A percentile compares a stretch with the other conserved stretches of the same genome.
phyloP scores from a whole-genome alignment of 2,888 invertebrate genomes.

The Macrosoma leucophasiata region DNA sequence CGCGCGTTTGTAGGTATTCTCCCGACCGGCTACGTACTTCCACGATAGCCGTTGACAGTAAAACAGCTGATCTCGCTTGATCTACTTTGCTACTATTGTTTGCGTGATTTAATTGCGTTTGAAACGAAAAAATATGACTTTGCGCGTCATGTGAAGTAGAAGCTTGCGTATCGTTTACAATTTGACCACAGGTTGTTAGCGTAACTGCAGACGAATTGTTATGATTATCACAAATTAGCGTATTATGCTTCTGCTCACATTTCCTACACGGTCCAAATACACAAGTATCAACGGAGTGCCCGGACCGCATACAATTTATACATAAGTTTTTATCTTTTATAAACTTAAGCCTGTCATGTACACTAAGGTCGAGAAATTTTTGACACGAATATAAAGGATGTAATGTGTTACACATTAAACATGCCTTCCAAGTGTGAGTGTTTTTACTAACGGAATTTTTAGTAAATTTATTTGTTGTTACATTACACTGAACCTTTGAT shows the following conservation, averaged over 20 bases:
- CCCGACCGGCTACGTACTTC: constrained; percentile 9
- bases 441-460: constrained; percentile 3
- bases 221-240: constrained; percentile 14
- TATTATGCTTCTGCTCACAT: constrained; percentile 17
- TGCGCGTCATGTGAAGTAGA: not conserved
- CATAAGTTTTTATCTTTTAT: constrained; percentile 16
- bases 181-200: no score
- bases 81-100: constrained; percentile 4
- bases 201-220: not conserved
- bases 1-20: constrained; percentile 7
- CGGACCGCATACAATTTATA: constrained; percentile 16
- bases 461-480: constrained; percentile 1
- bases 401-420: constrained; percentile 14
- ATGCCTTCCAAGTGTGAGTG: no score
- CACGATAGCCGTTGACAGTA: constrained; percentile 22
- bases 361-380: constrained; percentile 10
- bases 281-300: constrained; percentile 12
- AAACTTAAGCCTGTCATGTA: constrained; percentile 11
- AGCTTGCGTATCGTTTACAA: constrained; percentile 7
- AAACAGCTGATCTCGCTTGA: constrained; percentile 11
- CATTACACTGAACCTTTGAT: constrained; percentile 7
- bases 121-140: no score
- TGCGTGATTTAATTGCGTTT: no score
- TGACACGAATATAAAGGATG: constrained; percentile 19
- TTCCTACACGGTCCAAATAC: constrained; percentile 13